Base-by-base conservation (phyloP, 2,888 invertebrate species). In the Ditylenchus weischeri region DNA sequence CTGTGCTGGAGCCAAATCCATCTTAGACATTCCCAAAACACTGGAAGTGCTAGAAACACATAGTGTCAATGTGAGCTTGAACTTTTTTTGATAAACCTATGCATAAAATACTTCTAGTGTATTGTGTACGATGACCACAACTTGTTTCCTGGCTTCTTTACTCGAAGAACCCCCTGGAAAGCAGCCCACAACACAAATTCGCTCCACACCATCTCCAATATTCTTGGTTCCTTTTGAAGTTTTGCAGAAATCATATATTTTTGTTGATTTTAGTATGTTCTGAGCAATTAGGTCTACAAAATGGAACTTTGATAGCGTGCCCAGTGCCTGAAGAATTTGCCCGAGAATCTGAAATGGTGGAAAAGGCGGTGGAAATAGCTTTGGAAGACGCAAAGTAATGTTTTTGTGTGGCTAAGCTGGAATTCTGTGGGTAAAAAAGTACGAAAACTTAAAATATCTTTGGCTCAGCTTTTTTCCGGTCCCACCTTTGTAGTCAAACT, bases 1-100 rank as follows among this genome's bases (percentile, higher is more conserved):
- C 2, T 94, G 92, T 76, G 91, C 94, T 80, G 98, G 98, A 0
- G 89, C 94, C 65, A 98, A 98, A 85, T 94, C 95, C 23, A 95
- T 98, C 78, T 87, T 99, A 68, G 59, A 59, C 35, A 35, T 43
- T n/a, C 6, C 47, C 48, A 38, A 54, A 29, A 19, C 0, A 23
- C 18, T 62, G 50, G 19, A 36, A 51, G 57, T 76, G 57, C 57
- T 92, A 91, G 95, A 96, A 87, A 96, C 94, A 0, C 90, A 92
- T 84, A 94, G 95, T 0, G 93, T 95, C 0, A 90, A 91, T 77
- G 93, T 95, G 0, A 6, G 43, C 15, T 43, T 43, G 11, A 43
- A 2, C 43, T 15, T 43, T 13, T 43, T 2, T 6, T 43, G 5
- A 10, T 6, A 13, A 43, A 43, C 43, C 2, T 13, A 43, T 15